Conservation (phyloP, 2,113 vertebrate species). For the Orientallactaga bullata region DNA sequence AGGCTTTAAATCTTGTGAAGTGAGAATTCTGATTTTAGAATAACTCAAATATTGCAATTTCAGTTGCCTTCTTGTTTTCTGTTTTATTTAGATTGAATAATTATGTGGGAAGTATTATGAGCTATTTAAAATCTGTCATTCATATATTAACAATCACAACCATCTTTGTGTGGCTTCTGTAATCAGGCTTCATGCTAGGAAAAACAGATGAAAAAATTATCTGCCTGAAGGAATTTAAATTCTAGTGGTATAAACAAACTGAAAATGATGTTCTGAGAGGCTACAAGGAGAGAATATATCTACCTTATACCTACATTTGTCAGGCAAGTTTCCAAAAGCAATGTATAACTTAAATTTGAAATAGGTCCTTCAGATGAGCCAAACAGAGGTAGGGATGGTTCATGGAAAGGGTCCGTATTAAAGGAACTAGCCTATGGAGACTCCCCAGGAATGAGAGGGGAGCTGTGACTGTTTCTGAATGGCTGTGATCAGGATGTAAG, state of each 20-base stretch:
- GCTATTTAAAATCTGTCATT: background rate
- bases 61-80: background rate
- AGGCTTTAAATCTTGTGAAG: background rate
- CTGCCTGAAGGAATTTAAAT: background rate
- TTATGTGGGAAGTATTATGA: background rate
- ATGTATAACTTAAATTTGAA: background rate
- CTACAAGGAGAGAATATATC: background rate
- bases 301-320: background rate
- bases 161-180: background rate
- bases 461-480: background rate
- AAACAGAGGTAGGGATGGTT: background rate
- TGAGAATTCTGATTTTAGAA: background rate
- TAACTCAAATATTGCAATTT: background rate
- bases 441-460: background rate
- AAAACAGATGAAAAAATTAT: background rate
- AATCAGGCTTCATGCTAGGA: background rate
- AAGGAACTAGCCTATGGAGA: background rate
- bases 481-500: background rate
- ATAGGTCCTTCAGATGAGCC: background rate
- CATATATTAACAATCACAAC: background rate
- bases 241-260: background rate
- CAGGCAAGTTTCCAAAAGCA: background rate
- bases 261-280: background rate
- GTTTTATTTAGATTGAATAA: constrained; percentile 10
- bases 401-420: background rate